Base-by-base conservation (phyloP, 2,797 vertebrate species). In the Pangasius larnaudii region DNA sequence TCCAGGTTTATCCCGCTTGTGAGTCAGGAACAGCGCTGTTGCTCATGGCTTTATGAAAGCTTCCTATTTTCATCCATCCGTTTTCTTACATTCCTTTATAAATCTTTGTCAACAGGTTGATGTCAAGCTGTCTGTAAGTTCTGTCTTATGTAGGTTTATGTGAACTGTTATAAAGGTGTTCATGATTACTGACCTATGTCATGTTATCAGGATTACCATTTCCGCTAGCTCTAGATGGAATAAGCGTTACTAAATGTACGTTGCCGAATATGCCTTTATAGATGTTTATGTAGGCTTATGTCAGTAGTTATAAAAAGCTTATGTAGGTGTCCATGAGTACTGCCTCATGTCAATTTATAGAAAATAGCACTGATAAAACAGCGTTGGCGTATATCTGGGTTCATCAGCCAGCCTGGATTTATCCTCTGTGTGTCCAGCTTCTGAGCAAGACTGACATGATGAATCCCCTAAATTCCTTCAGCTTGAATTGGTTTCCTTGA, bases 1-100 rank as follows among this genome's bases (percentile, higher is more conserved):
- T 84, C 53, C 67, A 63, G 86, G 51, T 90, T 89, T 5, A 82
- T 91, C 86, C 49, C 79, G 58, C 83, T 61, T 11, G 56, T 14
- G 63, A 39, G 53, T 80, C 58, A 61, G 79, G 36, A 63, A 82
- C 63, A n/a, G 18, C 33, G 22, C 33, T 59, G 11, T 80, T 16
- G 59, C 56, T 61, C 56, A 39, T 13, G 6, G 51, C 77, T 13
- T 79, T 0, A 9, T 58, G 56, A 39, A 39, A 7, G 11, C 0
- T 81, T 81, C 11, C 51, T 56, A 1, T 22, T 58, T 79, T 36
- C 33, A 24, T 42, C 1, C 33, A 27, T 27, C 22, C 27, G 11
- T 81, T 59, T 79, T 33, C 9, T 14, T 11, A 22, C 30, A 61
- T 10, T 10, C 30, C 11, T 1, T 22, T 67, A 53, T 67, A 16